Evolutionary conservation across 2,888 invertebrate species (phyloP).

Genomic region (Athalia cordata): DNA sequence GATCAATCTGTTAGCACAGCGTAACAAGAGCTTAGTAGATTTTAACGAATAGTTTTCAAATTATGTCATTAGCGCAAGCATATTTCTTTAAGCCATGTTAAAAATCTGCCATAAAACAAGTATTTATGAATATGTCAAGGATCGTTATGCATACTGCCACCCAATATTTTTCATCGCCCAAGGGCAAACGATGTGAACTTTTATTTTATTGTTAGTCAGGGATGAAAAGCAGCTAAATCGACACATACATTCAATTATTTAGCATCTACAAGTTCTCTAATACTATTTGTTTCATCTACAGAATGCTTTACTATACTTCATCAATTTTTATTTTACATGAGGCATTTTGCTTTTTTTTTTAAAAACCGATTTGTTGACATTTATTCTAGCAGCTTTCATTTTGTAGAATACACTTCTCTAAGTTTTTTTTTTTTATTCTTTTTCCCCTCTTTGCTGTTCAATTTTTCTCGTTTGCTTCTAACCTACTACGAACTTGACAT

Average conservation of each 20-base stretch:
- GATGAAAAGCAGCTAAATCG: constrained; percentile 42
- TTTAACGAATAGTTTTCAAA: constrained; percentile 19
- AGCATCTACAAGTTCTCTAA: constrained; percentile 29
- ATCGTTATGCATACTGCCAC: constrained; percentile 8
- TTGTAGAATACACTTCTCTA: constrained; percentile 41
- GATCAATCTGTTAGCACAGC: constrained; percentile 31
- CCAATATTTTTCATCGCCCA: constrained; percentile 21
- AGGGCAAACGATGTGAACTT: background rate
- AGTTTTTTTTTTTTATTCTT: constrained; percentile 25
- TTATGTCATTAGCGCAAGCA: background rate
- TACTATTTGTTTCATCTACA: constrained; percentile 33
- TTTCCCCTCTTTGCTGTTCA: constrained; percentile 20
- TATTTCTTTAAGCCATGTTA: constrained; percentile 1
- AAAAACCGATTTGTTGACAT: constrained; percentile 21
- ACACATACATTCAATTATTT: constrained; percentile 28
- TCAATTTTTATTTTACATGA: constrained; percentile 33
- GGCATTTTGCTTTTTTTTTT: constrained; percentile 34
- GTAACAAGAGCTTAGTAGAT: constrained; percentile 3
- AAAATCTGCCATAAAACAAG: constrained; percentile 44
- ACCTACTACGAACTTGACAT: constrained; percentile 54
- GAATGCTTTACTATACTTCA: constrained; percentile 13
- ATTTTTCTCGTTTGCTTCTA: constrained; percentile 9
- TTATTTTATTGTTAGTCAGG: constrained; percentile 41
- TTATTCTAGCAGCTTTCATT: constrained; percentile 11
- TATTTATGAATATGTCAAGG: constrained; percentile 39